phyloP scores from a whole-genome alignment of 2,113 vertebrate genomes.

The Zosterops borbonicus region DNA sequence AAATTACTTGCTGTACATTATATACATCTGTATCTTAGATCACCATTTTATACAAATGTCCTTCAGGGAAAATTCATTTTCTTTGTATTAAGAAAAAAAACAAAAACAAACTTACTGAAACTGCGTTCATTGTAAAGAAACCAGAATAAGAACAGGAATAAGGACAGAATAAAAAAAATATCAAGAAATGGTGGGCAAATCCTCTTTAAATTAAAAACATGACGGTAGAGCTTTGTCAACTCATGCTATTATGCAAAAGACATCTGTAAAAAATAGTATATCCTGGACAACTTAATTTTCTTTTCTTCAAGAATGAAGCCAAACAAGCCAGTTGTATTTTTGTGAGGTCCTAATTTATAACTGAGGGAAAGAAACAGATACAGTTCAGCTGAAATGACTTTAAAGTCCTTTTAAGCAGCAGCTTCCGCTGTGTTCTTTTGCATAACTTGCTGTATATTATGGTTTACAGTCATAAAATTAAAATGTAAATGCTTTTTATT shows the following conservation, averaged over 20 bases:
- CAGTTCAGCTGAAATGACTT: not conserved
- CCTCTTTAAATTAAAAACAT: not conserved
- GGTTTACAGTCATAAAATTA: not conserved
- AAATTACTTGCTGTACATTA: not conserved
- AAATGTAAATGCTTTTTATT: not conserved
- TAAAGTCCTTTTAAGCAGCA: not conserved
- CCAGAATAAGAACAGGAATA: not conserved
- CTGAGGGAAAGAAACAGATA: not conserved
- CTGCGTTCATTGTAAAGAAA: not conserved
- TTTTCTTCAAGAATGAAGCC: not conserved
- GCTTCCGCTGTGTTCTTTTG: not conserved
- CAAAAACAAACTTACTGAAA: not conserved
- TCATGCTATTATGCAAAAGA: not conserved
- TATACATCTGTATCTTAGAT: not conserved
- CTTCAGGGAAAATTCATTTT: not conserved
- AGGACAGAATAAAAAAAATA: not conserved
- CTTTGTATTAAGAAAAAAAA: not conserved
- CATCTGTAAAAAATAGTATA: not conserved
- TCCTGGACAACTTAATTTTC: not conserved
- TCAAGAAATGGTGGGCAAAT: not conserved
- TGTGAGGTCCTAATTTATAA: not conserved
- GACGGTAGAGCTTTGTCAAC: not conserved
- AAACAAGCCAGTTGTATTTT: not conserved
- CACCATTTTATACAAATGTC: not conserved
- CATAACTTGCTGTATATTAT: not conserved